Base-by-base conservation (phyloP, 2,113 vertebrate species). In the Dasyornis broadbenti region DNA sequence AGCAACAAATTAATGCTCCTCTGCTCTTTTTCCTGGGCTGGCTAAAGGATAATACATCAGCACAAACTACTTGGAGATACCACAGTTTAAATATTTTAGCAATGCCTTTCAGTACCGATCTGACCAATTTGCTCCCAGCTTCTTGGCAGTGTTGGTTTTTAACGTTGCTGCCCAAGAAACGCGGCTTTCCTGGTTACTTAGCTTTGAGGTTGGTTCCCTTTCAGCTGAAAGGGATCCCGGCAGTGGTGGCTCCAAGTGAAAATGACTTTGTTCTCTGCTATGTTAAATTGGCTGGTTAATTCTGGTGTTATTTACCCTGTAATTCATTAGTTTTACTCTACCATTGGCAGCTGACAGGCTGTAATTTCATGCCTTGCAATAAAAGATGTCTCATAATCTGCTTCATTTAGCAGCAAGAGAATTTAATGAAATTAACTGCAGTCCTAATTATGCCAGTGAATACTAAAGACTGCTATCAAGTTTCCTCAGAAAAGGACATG, bases 321-420 rank as follows among this genome's bases (percentile, higher is more conserved):
- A 99, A 99, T 99, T 99, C 99, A 99, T 99, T 99, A 99, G 98
- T 97, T 98, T 98, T 98, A 98, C 98, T 97, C 98, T 98, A 97
- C 98, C 99, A 98, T 98, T 99, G 99, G 99, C 99, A 99, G 99
- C 98, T 98, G 98, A 98, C 99, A 99, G 99, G 99, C 99, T 99
- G 99, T 99, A 99, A 99, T 99, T 99, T 99, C 99, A 99, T 99
- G 99, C 99, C 99, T 98, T 97, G 99, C 99, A 99, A 98, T 99
- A 99, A 99, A 99, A 99, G 99, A 99, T 99, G 99, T 99, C 99
- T 99, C 99, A 99, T 99, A 99, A 99, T 99, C 99, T 99, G 99
- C 99, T 99, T 99, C 99, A 99, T 99, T 99, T 99, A 99, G 99
- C 99, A 99, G 99, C 98, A 98, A 99, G 98, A 99, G 99, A 99